Conservation (phyloP, 1,140 invertebrate genomes). For the Neotoxoptera formosana region DNA sequence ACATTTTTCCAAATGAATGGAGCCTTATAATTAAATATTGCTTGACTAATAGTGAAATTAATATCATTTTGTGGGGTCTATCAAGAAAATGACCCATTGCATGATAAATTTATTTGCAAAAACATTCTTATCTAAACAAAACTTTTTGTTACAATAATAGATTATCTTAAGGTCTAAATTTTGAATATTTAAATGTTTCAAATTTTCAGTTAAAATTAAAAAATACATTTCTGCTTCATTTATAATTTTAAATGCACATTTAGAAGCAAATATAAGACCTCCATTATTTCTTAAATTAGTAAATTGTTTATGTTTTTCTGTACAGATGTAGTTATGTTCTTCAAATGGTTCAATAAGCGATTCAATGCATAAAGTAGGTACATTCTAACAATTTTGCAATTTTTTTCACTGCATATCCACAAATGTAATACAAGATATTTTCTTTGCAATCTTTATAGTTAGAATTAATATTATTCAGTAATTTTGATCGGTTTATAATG, state of each 20-base stretch:
- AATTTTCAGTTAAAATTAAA: slow-evolving; percentile 1
- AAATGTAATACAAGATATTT: not conserved
- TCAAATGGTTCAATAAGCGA: not conserved
- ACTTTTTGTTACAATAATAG: not conserved
- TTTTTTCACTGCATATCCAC: not conserved
- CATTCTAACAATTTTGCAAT: not conserved
- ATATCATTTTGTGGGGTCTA: slow-evolving; percentile 6
- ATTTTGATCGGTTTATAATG: not conserved
- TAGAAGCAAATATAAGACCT: not conserved
- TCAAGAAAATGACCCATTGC: not conserved
- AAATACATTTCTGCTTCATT: not conserved
- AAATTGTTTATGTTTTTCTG: not conserved
- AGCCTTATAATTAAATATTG: not conserved
- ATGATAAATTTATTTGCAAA: not conserved
- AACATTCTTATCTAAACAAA: not conserved
- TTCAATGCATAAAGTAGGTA: not conserved
- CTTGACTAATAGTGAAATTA: not conserved
- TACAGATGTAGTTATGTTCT: not conserved
- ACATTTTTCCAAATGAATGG: slow-evolving; percentile 5
- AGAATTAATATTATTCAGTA: not conserved
- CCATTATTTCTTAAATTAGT: not conserved
- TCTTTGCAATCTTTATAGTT: not conserved
- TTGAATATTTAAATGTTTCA: not conserved
- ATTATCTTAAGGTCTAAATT: slow-evolving; percentile 3
- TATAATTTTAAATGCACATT: not conserved